phyloP scores from a whole-genome alignment of 1,140 invertebrate species.

The Cydia pomonella region DNA sequence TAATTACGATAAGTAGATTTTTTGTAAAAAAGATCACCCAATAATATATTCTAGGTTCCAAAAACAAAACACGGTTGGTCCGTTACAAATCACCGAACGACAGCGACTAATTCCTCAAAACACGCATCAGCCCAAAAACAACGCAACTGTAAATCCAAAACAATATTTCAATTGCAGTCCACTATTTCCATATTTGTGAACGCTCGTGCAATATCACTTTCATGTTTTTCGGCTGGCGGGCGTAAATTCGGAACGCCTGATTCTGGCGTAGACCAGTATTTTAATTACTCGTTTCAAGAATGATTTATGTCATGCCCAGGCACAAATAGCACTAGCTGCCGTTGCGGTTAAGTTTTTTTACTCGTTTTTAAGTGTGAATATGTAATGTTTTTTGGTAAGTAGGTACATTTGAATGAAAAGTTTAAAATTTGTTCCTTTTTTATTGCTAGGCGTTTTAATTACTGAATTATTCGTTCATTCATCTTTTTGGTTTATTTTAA shows the following conservation, averaged over 20 bases:
- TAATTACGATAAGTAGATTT: background rate
- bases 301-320: constrained; percentile 74
- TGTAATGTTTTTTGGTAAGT: constrained; percentile 27
- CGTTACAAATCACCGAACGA: constrained; percentile 18
- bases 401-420: background rate
- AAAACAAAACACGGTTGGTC: background rate
- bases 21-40: background rate
- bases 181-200: constrained; percentile 33
- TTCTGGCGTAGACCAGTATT: constrained; percentile 77
- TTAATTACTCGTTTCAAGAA: constrained; percentile 80
- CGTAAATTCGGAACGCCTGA: constrained; percentile 75
- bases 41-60: background rate
- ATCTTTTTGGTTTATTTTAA: background rate
- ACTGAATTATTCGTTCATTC: background rate
- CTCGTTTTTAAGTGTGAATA: constrained; percentile 23
- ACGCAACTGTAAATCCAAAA: constrained; percentile 30
- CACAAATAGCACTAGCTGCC: constrained; percentile 65
- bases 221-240: constrained; percentile 56
- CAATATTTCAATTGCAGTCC: constrained; percentile 33
- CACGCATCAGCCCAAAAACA: constrained; percentile 21
- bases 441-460: background rate
- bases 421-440: background rate
- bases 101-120: constrained; percentile 29
- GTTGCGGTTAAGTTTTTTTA: constrained; percentile 47
- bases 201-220: constrained; percentile 42